A percentile compares a stretch with the other conserved stretches of the same genome.
phyloP scores from a whole-genome alignment of 2,888 invertebrate species.

The Cylindroiulus punctatus region DNA sequence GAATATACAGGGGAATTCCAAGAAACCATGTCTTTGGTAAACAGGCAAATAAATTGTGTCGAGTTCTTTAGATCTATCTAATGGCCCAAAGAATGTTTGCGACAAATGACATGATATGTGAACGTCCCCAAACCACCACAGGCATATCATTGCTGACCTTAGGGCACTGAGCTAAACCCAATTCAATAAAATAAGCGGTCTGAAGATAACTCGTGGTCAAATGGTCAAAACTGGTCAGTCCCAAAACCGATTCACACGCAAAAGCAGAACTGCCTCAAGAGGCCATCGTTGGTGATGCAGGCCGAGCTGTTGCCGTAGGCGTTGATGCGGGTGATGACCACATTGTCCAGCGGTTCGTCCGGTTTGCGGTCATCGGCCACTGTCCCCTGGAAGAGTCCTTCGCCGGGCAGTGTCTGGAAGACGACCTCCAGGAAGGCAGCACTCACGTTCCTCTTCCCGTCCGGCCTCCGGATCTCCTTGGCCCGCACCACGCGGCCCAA shows the following conservation, averaged over 20 bases:
- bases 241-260: neutral
- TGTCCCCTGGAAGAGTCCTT: neutral
- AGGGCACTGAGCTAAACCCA: too few relatives aligned
- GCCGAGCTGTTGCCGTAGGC: neutral
- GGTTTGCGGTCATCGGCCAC: neutral
- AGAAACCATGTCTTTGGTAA: too few relatives aligned
- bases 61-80: too few relatives aligned
- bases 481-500: neutral
- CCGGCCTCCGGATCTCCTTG: neutral
- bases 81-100: too few relatives aligned
- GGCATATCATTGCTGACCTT: too few relatives aligned
- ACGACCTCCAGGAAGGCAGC: neutral
- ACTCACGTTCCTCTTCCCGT: neutral
- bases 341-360: neutral
- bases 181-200: too few relatives aligned
- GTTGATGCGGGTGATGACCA: neutral
- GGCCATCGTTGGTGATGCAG: neutral
- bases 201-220: too few relatives aligned
- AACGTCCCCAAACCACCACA: too few relatives aligned
- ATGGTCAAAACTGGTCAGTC: too few relatives aligned
- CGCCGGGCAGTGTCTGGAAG: neutral
- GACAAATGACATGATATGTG: too few relatives aligned
- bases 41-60: too few relatives aligned
- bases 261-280: constrained; percentile 25
- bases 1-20: too few relatives aligned